A percentile compares a stretch with the other conserved stretches of the same genome.
Evolutionary conservation across 1,140 invertebrate genomes (phyloP).

Genomic region (Danaus plexippus): DNA sequence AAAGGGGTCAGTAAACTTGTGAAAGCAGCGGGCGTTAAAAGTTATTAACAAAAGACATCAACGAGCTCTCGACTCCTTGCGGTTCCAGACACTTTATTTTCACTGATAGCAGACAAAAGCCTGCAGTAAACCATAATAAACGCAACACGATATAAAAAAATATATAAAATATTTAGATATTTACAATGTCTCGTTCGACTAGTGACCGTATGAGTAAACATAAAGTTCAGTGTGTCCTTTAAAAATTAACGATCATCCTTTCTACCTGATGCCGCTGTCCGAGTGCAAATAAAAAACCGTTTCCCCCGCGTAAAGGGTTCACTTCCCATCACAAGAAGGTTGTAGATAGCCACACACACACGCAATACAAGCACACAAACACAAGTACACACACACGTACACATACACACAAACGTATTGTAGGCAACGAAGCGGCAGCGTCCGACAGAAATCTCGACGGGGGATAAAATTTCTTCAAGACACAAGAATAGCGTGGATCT

Average conservation of each 20-base stretch:
- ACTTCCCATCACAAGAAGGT: slow-evolving; percentile 63
- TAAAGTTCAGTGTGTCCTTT: slow-evolving; percentile 64
- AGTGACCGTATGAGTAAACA: slow-evolving; percentile 45
- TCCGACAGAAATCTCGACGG: slow-evolving; percentile 60
- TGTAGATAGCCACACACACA: slow-evolving; percentile 41
- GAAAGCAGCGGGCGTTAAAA: slow-evolving; percentile 27
- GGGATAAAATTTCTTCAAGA: slow-evolving; percentile 61
- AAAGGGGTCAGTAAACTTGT: slow-evolving; percentile 26
- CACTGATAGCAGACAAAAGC: too few species aligned
- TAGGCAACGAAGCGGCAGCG: slow-evolving; percentile 35
- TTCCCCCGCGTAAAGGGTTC: slow-evolving; percentile 67
- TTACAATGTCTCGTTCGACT: too few species aligned
- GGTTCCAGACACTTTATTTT: too few species aligned
- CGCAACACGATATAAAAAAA: too few species aligned
- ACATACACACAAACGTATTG: slow-evolving; percentile 23
- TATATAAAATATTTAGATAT: too few species aligned
- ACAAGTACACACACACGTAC: slow-evolving; percentile 22
- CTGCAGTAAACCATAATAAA: too few species aligned
- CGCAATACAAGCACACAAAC: slow-evolving; percentile 23
- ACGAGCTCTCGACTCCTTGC: slow-evolving; percentile 15
- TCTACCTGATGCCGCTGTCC: slow-evolving; percentile 69
- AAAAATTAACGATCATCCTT: slow-evolving; percentile 71
- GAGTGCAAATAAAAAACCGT: slow-evolving; percentile 70
- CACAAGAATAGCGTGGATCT: slow-evolving; percentile 50
- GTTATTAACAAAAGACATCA: slow-evolving; percentile 21